Base-by-base conservation (phyloP, 2,888 invertebrate genomes). In the Allygus modestus region DNA sequence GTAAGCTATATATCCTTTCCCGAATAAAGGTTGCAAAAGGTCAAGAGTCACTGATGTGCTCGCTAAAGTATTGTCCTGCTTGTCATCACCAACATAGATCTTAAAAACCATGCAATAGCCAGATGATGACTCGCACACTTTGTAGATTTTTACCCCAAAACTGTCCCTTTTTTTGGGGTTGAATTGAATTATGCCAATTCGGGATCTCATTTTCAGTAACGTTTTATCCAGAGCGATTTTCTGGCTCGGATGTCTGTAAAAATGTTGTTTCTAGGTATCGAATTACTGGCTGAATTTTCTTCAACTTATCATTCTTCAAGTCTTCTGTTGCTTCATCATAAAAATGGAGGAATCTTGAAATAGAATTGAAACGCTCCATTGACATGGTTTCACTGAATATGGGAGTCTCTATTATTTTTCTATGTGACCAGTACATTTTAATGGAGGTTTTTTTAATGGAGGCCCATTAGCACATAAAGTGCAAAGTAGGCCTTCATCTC, bases 131-230 rank as follows among this genome's bases (percentile, higher is more conserved):
- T 84, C 79, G 84, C 89, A 89, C 20, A 89, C 73, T 85, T 89
- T 88, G 82, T 89, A 89, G 41, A 90, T 28, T 86, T 90, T 89
- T 26, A 89, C 85, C 0, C 89, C 89, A 81, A 89, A 90, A 79
- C 87, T 87, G 81, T 89, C 88, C 20, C 86, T 73, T 85, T 89
- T 89, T 43, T 87, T 87, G 84, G 88, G 88, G 46, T 89, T 89
- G 83, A 89, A 89, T 84, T 89, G 89, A 0, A 88, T 87, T 84
- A 89, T 89, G 23, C 69, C 26, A 4, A 90, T 85, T 71, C 89
- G 84, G 12, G 89, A 89, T 46, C 88, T 85, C 88, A 88, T 89
- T 28, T 89, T 88, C 28, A 90, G 87, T 88, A 89, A 88, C 46
- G 87, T 87, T 86, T 90, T 89, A 85, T 90, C 89, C 37, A 90